A percentile compares a stretch with the other conserved stretches of the same genome.
phyloP scores from a whole-genome alignment of 1,140 invertebrate species.

The Plectus sambesii region DNA sequence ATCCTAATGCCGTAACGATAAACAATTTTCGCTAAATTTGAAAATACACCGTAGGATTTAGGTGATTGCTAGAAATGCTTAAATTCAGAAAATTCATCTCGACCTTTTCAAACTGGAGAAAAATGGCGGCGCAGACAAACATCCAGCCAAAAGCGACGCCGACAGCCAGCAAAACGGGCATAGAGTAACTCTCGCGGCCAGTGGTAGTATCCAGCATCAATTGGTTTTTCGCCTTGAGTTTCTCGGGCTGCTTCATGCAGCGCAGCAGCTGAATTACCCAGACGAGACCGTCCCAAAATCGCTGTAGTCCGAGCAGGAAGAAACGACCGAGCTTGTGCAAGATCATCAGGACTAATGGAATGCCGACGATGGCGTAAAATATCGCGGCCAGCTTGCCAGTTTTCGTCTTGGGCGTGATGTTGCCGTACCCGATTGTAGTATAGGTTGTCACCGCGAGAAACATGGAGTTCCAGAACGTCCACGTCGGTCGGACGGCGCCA shows the following conservation, averaged over 20 bases:
- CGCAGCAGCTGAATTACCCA: slow-evolving; percentile 15
- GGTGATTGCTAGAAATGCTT: no score
- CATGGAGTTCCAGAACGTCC: slow-evolving; percentile 46
- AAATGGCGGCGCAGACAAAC: slow-evolving; percentile 45
- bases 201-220: slow-evolving; percentile 19
- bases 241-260: slow-evolving; percentile 40
- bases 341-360: slow-evolving; percentile 42
- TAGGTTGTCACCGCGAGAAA: slow-evolving; percentile 44
- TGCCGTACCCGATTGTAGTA: slow-evolving; percentile 45
- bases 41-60: no score
- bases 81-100: no score
- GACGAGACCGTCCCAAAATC: slow-evolving; percentile 21
- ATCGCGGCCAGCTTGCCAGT: slow-evolving; percentile 39
- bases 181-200: slow-evolving; percentile 31
- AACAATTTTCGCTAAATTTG: no score
- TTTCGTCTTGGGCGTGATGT: slow-evolving; percentile 40
- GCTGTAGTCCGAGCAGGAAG: slow-evolving; percentile 30
- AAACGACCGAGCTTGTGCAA: slow-evolving; percentile 41
- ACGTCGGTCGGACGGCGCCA: slow-evolving; percentile 39
- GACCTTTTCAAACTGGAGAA: slow-evolving; percentile 42
- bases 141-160: slow-evolving; percentile 41
- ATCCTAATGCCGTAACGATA: no score
- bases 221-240: slow-evolving; percentile 27
- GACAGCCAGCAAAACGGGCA: slow-evolving; percentile 41
- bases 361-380: slow-evolving; percentile 42